Conservation (phyloP, 2,113 vertebrate genomes). For the Apteryx owenii region DNA sequence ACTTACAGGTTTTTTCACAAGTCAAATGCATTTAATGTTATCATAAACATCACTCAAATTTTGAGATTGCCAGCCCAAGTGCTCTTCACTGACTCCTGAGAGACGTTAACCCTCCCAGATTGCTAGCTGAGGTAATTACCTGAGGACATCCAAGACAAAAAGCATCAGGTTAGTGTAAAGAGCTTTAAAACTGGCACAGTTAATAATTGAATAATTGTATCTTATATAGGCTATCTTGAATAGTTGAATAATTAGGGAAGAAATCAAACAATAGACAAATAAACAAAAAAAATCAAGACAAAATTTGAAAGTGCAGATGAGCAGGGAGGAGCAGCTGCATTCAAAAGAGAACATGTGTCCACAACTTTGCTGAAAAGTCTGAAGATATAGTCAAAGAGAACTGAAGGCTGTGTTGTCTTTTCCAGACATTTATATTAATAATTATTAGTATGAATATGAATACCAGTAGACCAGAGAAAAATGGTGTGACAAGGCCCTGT, state of each 20-base stretch:
- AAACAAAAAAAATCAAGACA: neutral
- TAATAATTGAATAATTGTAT: neutral
- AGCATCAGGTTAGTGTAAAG: neutral
- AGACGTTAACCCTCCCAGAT: neutral
- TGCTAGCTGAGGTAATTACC: fast-evolving
- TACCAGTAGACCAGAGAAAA: neutral
- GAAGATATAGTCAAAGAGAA: neutral
- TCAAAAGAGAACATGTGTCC: neutral
- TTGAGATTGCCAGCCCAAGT: neutral
- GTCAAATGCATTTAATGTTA: neutral
- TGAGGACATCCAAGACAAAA: neutral
- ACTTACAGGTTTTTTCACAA: neutral
- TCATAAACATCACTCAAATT: neutral
- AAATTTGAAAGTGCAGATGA: neutral
- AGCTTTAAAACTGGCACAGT: neutral
- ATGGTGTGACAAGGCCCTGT: fast-evolving
- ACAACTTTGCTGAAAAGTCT: neutral
- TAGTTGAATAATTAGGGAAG: neutral
- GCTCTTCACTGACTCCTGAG: neutral
- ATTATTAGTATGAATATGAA: neutral
- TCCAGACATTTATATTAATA: neutral
- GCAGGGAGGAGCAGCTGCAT: neutral
- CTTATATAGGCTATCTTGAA: neutral
- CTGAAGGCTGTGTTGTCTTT: neutral
- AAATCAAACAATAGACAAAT: neutral